Evolutionary conservation across 1,140 invertebrate species (phyloP), one percentile per base, ranked within the genome.

Genomic region (Trinorchestia longiramus): DNA sequence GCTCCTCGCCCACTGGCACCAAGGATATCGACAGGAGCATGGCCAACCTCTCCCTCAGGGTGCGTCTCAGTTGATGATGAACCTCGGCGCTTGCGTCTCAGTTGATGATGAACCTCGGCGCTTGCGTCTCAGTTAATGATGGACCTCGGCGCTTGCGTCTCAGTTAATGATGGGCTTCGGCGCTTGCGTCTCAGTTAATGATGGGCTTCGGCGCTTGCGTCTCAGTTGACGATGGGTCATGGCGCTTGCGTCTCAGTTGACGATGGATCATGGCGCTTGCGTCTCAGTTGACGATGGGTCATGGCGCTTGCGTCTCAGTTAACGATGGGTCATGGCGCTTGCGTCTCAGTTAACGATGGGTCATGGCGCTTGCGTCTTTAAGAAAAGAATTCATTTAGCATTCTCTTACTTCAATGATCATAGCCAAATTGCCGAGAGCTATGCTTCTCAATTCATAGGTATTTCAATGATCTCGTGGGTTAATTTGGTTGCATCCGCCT

Each of bases 1-100:
- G 98, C 95, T 98, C 98, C 95, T 99, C 99, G 95, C 99, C 99
- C 23, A 99, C 99, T 87, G 98, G 98, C 96, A 98, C 98, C 97
- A 91, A 96, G 96, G 97, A 97, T 96, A 97, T 98, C 96, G 98
- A 99, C 97, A 98, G 98, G 44, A 97, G 98, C 96, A 98, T 99
- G 98, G 95, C 96, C 95, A 96, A 96, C 95, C 96, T 96, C 62
- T 95, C 96, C 40, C 96, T 96, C 57, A 96, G 96, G 91, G 96
- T 97, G 88, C 96, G 96, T 96, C 40, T 91, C 17, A 53, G 47
- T 53, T 8, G 47, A n/a, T 41, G 57, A 23, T 53, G 42, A 41
- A 43, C 40, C n/a, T 36, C 15, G 15, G 1, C 28, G 36, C 62
- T 77, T 77, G 62, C 62, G 62, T 19, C 28, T 28, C 17, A 53